Evolutionary conservation across 2,888 invertebrate species (phyloP).

Genomic region (Hartigia nigra): DNA sequence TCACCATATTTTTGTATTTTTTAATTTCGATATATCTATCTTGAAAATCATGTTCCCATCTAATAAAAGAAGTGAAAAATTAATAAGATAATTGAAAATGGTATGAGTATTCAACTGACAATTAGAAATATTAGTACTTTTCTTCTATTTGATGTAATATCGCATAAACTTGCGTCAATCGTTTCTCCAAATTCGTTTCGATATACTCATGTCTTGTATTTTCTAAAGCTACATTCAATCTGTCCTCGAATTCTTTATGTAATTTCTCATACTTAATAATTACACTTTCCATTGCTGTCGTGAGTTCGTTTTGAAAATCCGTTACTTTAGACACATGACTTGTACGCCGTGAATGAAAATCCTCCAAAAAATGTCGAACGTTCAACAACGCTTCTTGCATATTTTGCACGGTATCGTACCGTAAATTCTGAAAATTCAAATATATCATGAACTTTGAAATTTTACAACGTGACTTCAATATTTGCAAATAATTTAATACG

Average conservation of each 20-base stretch:
- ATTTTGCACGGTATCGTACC: conserved; percentile 6
- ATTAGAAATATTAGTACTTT: background rate
- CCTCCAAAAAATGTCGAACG: conserved; percentile 19
- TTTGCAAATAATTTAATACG: conserved; percentile 6
- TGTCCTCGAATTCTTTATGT: conserved; percentile 22
- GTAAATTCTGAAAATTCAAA: conserved; percentile 19
- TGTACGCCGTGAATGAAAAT: conserved; percentile 21
- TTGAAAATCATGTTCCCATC: conserved; percentile 26
- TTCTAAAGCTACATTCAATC: conserved; percentile 11
- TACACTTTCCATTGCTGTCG: conserved; percentile 19
- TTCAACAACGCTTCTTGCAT: conserved; percentile 12
- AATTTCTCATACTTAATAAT: conserved; percentile 16
- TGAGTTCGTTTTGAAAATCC: conserved; percentile 21
- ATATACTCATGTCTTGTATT: conserved; percentile 26
- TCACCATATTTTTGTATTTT: conserved; percentile 26
- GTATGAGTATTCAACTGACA: background rate
- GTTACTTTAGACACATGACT: conserved; percentile 16
- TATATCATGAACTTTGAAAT: background rate
- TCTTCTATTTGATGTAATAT: conserved; percentile 21
- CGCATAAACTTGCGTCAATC: conserved; percentile 22
- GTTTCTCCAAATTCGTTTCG: conserved; percentile 30
- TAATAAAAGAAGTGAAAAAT: conserved; percentile 10
- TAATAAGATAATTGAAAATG: background rate
- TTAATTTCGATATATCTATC: conserved; percentile 32
- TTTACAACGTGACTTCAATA: background rate